Conservation (phyloP, 2,113 vertebrate genomes). For the Eolophus roseicapilla region DNA sequence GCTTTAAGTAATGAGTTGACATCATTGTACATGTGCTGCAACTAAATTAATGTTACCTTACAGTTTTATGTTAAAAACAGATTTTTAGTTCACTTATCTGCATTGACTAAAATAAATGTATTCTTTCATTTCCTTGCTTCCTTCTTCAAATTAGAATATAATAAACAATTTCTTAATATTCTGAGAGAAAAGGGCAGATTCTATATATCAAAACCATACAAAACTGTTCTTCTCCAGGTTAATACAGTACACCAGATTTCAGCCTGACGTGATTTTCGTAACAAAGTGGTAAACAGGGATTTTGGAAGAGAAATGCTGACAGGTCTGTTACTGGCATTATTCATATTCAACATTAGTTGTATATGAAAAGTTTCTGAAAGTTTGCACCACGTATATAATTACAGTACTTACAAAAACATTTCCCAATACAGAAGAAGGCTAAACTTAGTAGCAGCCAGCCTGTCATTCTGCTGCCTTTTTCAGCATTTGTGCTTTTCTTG, state of each 20-base stretch:
- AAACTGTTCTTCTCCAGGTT: background rate
- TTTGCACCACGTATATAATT: slow-evolving; percentile 18
- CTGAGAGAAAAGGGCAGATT: background rate
- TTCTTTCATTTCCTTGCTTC: background rate
- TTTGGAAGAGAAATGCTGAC: background rate
- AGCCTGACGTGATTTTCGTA: background rate
- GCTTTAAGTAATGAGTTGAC: background rate
- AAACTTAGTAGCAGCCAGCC: slow-evolving; percentile 20
- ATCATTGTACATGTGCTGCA: background rate
- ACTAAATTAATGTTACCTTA: background rate
- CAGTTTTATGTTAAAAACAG: background rate
- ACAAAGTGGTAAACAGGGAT: background rate
- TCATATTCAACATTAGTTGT: background rate
- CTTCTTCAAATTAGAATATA: background rate
- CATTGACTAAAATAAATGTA: background rate
- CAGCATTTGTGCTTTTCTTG: slow-evolving; percentile 37
- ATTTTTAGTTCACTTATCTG: background rate
- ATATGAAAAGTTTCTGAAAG: slow-evolving; percentile 20
- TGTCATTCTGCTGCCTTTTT: slow-evolving; percentile 41
- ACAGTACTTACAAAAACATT: slow-evolving; percentile 10
- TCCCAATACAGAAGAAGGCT: background rate
- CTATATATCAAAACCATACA: background rate
- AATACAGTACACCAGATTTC: background rate
- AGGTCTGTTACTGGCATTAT: background rate
- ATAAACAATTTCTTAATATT: background rate